phyloP scores from a whole-genome alignment of 2,797 vertebrate species.

The Acanthurus lineatus region DNA sequence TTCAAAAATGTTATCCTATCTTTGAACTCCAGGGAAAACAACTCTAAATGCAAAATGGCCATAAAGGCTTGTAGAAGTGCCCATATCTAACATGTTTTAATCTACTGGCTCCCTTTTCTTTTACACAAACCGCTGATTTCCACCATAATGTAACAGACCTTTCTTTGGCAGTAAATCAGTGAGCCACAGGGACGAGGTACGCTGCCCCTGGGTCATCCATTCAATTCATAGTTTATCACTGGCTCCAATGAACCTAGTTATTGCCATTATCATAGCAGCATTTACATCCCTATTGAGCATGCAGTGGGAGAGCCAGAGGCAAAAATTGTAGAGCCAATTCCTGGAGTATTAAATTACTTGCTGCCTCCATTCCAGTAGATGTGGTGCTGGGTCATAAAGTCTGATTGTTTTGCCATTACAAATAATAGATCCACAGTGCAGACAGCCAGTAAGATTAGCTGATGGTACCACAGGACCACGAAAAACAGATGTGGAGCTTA shows the following conservation, averaged over 20 bases:
- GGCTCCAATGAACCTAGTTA: constrained; percentile 84
- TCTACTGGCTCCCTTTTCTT: constrained; percentile 65
- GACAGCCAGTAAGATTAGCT: constrained; percentile 81
- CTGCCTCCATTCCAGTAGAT: constrained; percentile 81
- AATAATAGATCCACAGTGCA: constrained; percentile 84
- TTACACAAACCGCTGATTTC: constrained; percentile 71
- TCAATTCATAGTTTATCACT: constrained; percentile 83
- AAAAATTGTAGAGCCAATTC: constrained; percentile 82
- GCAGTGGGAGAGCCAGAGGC: constrained; percentile 78
- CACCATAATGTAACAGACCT: constrained; percentile 70
- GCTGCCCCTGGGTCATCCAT: constrained; percentile 79
- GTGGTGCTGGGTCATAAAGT: constrained; percentile 86
- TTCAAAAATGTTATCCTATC: constrained; percentile 58
- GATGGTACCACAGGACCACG: constrained; percentile 66
- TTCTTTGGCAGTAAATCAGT: constrained; percentile 74
- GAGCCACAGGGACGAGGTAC: constrained; percentile 72
- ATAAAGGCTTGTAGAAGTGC: constrained; percentile 64
- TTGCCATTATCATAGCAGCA: constrained; percentile 86
- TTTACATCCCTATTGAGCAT: constrained; percentile 85
- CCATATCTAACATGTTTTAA: constrained; percentile 62
- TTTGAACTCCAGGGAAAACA: constrained; percentile 62
- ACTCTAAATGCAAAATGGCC: constrained; percentile 58
- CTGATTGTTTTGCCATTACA: constrained; percentile 90
- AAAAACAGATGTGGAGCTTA: constrained; percentile 78
- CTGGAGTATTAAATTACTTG: constrained; percentile 86